Evolutionary conservation across 2,888 invertebrate genomes (phyloP), one percentile per base, ranked within the genome.

Genomic region (Athrips mouffetella): DNA sequence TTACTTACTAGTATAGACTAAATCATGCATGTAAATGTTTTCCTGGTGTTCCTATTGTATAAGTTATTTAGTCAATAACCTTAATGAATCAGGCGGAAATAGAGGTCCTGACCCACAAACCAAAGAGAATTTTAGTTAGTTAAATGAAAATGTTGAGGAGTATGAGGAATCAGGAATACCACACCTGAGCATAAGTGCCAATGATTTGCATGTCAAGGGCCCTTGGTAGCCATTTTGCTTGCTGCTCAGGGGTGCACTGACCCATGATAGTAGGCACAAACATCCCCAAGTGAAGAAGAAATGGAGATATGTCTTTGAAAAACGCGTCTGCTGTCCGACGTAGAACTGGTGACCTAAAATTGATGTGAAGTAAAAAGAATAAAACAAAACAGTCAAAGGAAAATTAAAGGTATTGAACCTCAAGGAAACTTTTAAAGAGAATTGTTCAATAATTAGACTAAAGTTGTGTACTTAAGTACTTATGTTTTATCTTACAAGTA

Each of bases 171-270:
- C 27, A 2, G 27, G 3, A 27, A n/a, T 27, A 37, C 2, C 6
- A 16, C 13, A 94, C 94, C 90, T 94, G 98, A 16, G 97, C 98
- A 80, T 98, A 98, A 4, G 97, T 96, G 53, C 98, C 98, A 58
- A 97, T 91, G 47, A 98, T 94, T 64, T 93, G 91, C 73, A 94
- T 92, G 50, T 91, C 90, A 90, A 96, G 91, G 0, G 96, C 95
- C 57, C 90, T 91, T 0, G 92, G 90, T 33, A 97, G 87, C 98
- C 98, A 98, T 62, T 93, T 89, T 1, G 92, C 91, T 73, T 94
- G 94, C 75, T 98, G 98, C 44, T 97, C 95, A 21, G 92, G 82
- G 0, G 94, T 95, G 37, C 94, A 96, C 77, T 97, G 96, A 0
- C 96, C 96, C 90, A 96, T 91, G 42, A 98, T 87, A 0, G 97